A percentile compares a stretch with the other conserved stretches of the same genome.
These are phyloP conservation scores for Spea hammondii DNA, from an alignment of 2,797 vertebrate species.

Conservation along the genomic window DNA sequence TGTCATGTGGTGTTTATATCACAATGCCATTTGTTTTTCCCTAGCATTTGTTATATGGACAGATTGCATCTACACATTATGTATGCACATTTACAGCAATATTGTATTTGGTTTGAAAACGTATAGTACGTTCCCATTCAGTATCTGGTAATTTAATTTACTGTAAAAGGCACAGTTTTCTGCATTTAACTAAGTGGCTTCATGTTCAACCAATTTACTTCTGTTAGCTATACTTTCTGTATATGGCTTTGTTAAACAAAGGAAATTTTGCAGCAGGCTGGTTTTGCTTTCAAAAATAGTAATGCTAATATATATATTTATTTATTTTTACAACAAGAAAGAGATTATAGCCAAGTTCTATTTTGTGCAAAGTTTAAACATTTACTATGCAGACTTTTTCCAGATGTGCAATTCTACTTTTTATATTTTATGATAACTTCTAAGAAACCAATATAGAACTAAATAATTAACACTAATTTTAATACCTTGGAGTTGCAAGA, in stretches of 20 bases:
- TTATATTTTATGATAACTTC: conserved; percentile 62
- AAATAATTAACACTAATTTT: conserved; percentile 66
- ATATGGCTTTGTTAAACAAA: no score
- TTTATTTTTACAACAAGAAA: no score
- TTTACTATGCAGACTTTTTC: conserved; percentile 15
- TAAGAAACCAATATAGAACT: conserved; percentile 62
- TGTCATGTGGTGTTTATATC: conserved; percentile 41
- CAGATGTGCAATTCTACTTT: conserved; percentile 48
- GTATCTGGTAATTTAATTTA: conserved; percentile 24
- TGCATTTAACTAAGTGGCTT: conserved; percentile 14
- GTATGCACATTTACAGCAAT: conserved; percentile 29
- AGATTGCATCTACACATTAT: conserved; percentile 23
- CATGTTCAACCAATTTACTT: neutral
- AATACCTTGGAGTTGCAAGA: conserved; percentile 55
- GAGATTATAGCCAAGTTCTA: neutral
- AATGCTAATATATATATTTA: no score
- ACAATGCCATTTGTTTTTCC: conserved; percentile 35
- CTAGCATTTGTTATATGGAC: conserved; percentile 26
- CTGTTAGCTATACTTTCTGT: neutral
- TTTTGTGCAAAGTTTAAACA: conserved; percentile 12
- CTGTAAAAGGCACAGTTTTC: neutral
- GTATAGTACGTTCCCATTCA: conserved; percentile 10
- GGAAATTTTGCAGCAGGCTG: no score
- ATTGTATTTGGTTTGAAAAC: conserved; percentile 13
- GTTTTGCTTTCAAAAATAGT: no score